Percentiles rank a stretch among this genome's conserved stretches.
Conservation (phyloP, 2,797 vertebrate species). For the Sarcoramphus papa region DNA sequence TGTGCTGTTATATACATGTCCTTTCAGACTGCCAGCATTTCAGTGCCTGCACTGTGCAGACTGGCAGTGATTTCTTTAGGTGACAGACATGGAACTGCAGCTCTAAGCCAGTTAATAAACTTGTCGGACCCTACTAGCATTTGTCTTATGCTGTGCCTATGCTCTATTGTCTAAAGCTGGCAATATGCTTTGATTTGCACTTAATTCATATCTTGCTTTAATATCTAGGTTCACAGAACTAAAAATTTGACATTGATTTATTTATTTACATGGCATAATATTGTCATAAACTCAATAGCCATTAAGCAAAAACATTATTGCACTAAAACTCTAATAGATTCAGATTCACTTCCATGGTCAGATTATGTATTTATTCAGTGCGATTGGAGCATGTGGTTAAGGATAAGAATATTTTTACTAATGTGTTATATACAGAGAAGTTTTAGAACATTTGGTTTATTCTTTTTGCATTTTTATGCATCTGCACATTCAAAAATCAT, state of each 20-base stretch:
- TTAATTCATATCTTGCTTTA: not conserved
- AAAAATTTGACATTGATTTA: not conserved
- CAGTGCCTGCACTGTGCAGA: not conserved
- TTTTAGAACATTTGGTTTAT: not conserved
- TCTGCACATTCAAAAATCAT: not conserved
- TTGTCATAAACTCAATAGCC: not conserved
- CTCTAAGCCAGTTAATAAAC: not conserved
- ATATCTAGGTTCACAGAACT: not conserved
- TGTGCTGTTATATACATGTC: not conserved
- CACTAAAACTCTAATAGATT: not conserved
- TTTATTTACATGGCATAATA: not conserved
- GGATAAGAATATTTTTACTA: not conserved
- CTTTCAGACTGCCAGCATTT: not conserved
- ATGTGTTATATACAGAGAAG: not conserved
- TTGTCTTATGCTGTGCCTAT: not conserved
- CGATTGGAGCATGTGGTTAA: not conserved
- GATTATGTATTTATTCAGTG: not conserved
- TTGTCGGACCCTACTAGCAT: rapidly evolving
- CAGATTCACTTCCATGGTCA: not conserved
- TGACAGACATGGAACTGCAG: not conserved
- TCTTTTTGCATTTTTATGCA: not conserved
- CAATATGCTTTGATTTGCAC: not conserved
- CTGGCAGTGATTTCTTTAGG: not conserved
- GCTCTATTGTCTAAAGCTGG: not conserved
- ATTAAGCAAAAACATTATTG: not conserved